Percentiles rank a stretch among this genome's conserved stretches.
Conservation (phyloP, 2,113 vertebrate species). For the Ophthalmotilapia sp. region DNA sequence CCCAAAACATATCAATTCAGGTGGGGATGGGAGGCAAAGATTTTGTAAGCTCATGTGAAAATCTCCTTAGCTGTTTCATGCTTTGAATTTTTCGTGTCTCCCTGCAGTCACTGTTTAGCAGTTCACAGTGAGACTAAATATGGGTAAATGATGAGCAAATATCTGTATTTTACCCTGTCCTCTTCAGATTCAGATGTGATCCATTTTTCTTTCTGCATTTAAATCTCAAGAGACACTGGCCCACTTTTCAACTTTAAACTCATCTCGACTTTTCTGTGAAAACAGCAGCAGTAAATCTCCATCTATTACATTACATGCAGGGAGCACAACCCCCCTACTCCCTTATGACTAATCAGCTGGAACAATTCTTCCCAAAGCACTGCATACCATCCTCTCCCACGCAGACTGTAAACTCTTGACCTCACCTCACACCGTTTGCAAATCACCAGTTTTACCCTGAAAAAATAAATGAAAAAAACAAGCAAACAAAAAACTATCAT, state of each 20-base stretch:
- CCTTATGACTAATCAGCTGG: constrained; percentile 51
- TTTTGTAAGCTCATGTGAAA: not conserved
- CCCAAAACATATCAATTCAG: not conserved
- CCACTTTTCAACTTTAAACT: constrained; percentile 57
- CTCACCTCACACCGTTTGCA: not conserved
- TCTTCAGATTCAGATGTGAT: not conserved
- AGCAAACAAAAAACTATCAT: not conserved
- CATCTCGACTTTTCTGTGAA: constrained; percentile 15
- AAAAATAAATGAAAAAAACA: not conserved
- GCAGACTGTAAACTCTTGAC: not conserved
- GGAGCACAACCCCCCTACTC: constrained; percentile 19
- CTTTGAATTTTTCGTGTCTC: not conserved
- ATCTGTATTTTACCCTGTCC: not conserved
- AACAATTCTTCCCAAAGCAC: constrained; percentile 13
- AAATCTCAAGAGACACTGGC: constrained; percentile 16
- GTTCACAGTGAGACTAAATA: not conserved
- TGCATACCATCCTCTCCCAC: not conserved
- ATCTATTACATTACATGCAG: constrained; percentile 51
- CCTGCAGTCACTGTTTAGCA: not conserved
- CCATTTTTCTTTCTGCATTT: not conserved
- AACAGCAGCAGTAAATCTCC: constrained; percentile 22
- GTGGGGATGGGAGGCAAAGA: not conserved
- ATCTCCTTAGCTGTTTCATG: not conserved
- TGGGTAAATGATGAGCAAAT: not conserved
- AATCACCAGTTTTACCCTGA: not conserved